Conservation (phyloP, 2,797 vertebrate genomes). For the Schizopygopsis pylzovi region DNA sequence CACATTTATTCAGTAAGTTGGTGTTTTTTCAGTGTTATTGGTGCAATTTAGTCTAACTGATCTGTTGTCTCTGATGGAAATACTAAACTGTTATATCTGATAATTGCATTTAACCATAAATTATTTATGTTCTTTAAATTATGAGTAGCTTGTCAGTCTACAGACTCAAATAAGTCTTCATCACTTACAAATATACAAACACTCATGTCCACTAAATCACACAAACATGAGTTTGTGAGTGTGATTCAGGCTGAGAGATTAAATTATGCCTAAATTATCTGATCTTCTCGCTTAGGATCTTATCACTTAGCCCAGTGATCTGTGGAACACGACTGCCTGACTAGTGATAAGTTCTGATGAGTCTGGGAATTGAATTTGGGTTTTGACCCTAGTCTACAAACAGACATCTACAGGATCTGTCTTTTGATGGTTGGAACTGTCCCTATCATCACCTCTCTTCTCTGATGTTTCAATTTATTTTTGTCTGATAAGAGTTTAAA, state of each 20-base stretch:
- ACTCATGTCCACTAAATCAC: neutral
- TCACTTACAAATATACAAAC: constrained; percentile 6
- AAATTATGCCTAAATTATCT: constrained; percentile 47
- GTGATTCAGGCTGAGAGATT: constrained; percentile 13
- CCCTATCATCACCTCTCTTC: constrained; percentile 29
- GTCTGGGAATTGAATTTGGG: constrained; percentile 36
- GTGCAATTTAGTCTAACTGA: neutral
- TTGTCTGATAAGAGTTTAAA: constrained; percentile 34
- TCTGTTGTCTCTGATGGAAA: neutral
- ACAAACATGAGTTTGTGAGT: constrained; percentile 19
- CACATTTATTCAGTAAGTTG: neutral
- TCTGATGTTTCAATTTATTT: constrained; percentile 42
- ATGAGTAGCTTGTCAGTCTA: neutral
- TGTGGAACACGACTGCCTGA: constrained; percentile 41
- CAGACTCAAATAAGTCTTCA: constrained; percentile 3
- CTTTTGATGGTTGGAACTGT: constrained; percentile 21
- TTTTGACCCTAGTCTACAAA: constrained; percentile 35
- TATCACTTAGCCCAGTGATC: constrained; percentile 48
- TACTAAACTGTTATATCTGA: neutral
- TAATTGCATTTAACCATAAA: neutral
- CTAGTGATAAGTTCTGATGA: constrained; percentile 42
- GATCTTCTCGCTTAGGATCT: constrained; percentile 36
- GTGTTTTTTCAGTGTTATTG: neutral
- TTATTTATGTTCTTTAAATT: neutral
- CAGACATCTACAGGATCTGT: constrained; percentile 21